Percentiles rank a stretch among this genome's conserved stretches.
Conservation (phyloP, 2,888 invertebrate genomes). For the Caenorhabditis plicata region DNA sequence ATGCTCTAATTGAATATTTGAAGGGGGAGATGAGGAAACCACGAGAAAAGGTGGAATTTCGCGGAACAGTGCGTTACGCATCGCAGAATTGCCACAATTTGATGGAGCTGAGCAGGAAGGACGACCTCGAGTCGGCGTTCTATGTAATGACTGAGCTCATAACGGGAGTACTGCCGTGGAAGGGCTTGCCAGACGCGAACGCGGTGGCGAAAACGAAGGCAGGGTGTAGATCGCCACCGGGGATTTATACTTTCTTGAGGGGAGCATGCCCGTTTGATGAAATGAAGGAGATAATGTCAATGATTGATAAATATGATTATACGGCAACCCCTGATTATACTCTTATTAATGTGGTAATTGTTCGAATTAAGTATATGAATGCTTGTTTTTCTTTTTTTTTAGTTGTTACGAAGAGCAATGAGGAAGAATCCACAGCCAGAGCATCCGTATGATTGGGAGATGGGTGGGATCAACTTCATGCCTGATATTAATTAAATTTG, state of each 20-base stretch:
- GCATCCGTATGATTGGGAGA: slow-evolving; percentile 31
- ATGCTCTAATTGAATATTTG: too few species aligned
- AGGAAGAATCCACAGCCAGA: slow-evolving; percentile 13
- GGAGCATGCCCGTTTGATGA: slow-evolving; percentile 17
- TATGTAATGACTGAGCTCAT: slow-evolving; percentile 24
- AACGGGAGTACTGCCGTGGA: slow-evolving; percentile 31
- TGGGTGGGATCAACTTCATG: slow-evolving; percentile 13
- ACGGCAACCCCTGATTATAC: slow-evolving; percentile 16
- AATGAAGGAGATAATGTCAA: slow-evolving; percentile 12
- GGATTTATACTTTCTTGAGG: slow-evolving; percentile 9
- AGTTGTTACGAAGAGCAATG: slow-evolving; percentile 26
- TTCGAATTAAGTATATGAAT: background rate
- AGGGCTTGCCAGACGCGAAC: slow-evolving; percentile 18
- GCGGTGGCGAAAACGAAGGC: slow-evolving; percentile 9
- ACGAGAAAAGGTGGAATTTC: slow-evolving; percentile 25
- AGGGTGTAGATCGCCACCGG: slow-evolving; percentile 3
- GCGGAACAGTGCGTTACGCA: slow-evolving; percentile 29
- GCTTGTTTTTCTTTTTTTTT: slow-evolving; percentile 7
- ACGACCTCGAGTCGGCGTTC: slow-evolving; percentile 24
- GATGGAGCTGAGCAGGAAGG: slow-evolving; percentile 8
- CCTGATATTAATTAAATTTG: too few species aligned
- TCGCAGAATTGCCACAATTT: slow-evolving; percentile 3
- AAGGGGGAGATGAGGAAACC: slow-evolving; percentile 22
- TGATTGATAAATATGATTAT: slow-evolving; percentile 16
- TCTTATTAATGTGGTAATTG: slow-evolving; percentile 3